These are phyloP conservation scores for Xanthorhoe spadicearia DNA, from an alignment of 2,888 invertebrate species.

Conservation along the genomic window DNA sequence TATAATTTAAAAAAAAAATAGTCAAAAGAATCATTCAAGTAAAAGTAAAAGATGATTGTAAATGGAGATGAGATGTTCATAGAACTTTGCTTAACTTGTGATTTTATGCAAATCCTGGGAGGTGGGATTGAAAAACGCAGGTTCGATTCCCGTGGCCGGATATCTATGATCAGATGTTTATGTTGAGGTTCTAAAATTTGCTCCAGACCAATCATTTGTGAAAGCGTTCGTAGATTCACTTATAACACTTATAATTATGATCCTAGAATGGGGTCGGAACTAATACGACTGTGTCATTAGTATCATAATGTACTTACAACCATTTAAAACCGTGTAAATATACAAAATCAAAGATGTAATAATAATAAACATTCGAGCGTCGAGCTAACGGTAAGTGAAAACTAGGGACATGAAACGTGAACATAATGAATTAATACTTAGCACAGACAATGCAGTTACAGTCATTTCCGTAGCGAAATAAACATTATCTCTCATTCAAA, in stretches of 20 bases:
- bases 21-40: neutral
- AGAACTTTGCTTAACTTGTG: neutral
- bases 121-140: neutral
- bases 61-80: neutral
- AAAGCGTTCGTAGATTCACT: too few relatives aligned
- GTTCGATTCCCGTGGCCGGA: neutral
- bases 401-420: constrained; percentile 14
- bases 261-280: neutral
- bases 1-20: neutral
- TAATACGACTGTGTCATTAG: neutral
- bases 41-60: neutral
- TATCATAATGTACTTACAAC: constrained; percentile 1
- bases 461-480: constrained; percentile 27
- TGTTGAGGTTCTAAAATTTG: neutral
- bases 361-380: neutral
- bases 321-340: constrained; percentile 1
- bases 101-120: too few relatives aligned
- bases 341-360: constrained; percentile 11
- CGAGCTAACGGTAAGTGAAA: constrained; percentile 14
- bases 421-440: constrained; percentile 18
- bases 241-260: neutral
- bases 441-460: constrained; percentile 27
- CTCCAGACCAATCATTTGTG: too few relatives aligned
- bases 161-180: neutral
- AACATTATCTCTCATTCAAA: constrained; percentile 30